These are phyloP conservation scores for Acipenser ruthenus DNA, from an alignment of 2,797 vertebrate genomes.

Conservation along the genomic window DNA sequence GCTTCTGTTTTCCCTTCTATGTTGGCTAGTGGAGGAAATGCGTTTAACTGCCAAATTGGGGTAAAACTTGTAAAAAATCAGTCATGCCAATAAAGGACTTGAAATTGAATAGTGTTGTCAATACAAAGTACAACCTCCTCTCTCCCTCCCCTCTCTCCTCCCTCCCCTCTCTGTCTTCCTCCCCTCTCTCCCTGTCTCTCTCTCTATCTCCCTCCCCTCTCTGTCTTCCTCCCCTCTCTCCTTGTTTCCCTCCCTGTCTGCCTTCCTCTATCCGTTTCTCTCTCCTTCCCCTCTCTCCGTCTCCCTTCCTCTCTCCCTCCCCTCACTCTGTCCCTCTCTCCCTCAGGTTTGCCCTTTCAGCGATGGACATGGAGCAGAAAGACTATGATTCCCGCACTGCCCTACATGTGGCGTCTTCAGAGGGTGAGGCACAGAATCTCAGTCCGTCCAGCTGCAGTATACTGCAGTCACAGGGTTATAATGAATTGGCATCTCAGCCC, in stretches of 20 bases:
- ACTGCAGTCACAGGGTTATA: no score
- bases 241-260: not conserved
- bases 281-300: not conserved
- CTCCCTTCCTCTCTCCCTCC: slow-evolving; percentile 3
- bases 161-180: not conserved
- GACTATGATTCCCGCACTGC: slow-evolving; percentile 78
- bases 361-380: slow-evolving; percentile 77
- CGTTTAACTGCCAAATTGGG: no score
- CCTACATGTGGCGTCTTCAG: slow-evolving; percentile 71
- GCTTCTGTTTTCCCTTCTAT: no score
- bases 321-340: not conserved
- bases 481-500: no score
- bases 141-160: not conserved
- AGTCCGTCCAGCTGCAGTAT: no score
- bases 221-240: not conserved
- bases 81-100: no score
- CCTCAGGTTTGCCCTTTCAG: slow-evolving; percentile 73
- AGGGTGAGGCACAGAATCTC: slow-evolving; percentile 52
- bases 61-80: no score
- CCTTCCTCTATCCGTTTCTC: no score
- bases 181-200: not conserved
- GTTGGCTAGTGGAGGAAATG: no score
- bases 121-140: not conserved
- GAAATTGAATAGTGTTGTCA: no score
- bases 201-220: not conserved